Evolutionary conservation across 1,140 invertebrate genomes (phyloP).

Genomic region (Pectinophora gossypiella): DNA sequence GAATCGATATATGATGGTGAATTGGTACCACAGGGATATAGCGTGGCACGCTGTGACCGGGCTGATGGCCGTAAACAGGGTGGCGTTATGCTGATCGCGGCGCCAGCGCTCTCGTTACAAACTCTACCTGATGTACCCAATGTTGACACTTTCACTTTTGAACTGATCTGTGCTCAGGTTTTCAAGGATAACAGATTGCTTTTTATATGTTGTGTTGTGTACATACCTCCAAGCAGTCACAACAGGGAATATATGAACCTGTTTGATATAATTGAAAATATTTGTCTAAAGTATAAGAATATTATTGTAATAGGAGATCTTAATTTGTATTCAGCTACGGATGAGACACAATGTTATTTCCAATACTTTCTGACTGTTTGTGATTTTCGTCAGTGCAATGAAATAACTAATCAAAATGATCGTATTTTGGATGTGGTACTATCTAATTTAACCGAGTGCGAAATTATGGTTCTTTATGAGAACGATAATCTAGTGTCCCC

Average conservation of each 20-base stretch:
- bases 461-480: no score
- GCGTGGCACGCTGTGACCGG: background rate
- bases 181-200: background rate
- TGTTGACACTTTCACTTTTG: background rate
- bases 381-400: no score
- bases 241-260: background rate
- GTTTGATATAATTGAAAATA: background rate
- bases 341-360: no score
- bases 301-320: background rate
- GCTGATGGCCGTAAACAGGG: background rate
- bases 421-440: no score
- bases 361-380: no score
- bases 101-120: background rate
- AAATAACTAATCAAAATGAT: no score
- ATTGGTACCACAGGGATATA: background rate
- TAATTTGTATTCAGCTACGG: background rate
- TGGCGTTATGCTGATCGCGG: background rate
- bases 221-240: background rate
- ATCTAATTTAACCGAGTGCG: no score
- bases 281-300: background rate
- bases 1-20: background rate
- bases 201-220: background rate
- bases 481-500: no score
- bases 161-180: background rate
- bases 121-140: background rate